Evolutionary conservation across 1,140 invertebrate species (phyloP), one percentile per base, ranked within the genome.

Genomic region (Parasteatoda tepidariorum): DNA sequence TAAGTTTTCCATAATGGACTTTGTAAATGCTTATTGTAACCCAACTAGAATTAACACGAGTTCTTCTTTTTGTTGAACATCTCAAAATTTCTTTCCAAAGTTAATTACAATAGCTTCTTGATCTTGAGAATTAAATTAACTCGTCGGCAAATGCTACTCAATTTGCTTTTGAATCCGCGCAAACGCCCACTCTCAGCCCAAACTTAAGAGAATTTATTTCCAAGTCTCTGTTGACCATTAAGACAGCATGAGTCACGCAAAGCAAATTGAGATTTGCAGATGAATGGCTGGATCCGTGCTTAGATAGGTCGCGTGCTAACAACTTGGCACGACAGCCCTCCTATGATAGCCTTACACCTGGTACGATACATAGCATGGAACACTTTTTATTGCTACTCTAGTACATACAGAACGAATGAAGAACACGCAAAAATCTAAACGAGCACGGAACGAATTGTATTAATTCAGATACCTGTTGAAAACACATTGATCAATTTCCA

Each of bases 391-490:
- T 48, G 38, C 38, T 48, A 13, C 38, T n/a, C 18, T 7, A 24
- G 9, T 59, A 59, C 9, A 59, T 59, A 59, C 57, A 22, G 18
- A 24, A 48, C 18, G 38, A 48, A 48, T 13, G 38, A 48, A 48
- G 38, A 48, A 48, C 38, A 48, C 38, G 38, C 38, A 48, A 9
- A 48, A 48, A 18, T 4, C 38, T 2, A 48, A 48, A 48, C 18
- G 38, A 18, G 1, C 24, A 24, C 57, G 57, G 18, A 59, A 13
- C 24, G 18, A 59, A 55, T 73, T 59, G 41, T 30, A n/a, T 31
- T 73, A 55, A 73, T 73, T 73, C 70, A 41, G 57, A 57, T 73
- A 73, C 70, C 70, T 73, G 70, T 73, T 73, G 70, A 73, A 68
- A 48, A 57, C 54, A 73, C 30, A 31, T 57, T 57, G 70, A 55